Evolutionary conservation across 1,140 invertebrate species (phyloP), one percentile per base, ranked within the genome.

Genomic region (Reticulitermes speratus): DNA sequence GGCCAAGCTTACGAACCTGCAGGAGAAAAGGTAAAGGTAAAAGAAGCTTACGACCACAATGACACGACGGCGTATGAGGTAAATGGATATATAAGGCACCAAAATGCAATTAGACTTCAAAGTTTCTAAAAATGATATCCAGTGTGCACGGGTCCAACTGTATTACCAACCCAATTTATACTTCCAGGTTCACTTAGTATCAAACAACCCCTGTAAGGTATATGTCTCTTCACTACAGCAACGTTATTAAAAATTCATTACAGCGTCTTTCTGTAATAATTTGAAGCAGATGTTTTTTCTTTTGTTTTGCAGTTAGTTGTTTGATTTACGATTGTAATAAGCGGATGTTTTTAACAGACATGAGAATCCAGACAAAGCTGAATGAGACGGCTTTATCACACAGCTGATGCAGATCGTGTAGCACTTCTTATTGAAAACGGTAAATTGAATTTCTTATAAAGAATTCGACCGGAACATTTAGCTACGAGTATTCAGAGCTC

Each of bases 251-350:
- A 75, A n/a, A 75, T n/a, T 75, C 7, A 75, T n/a, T 30, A 75
- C n/a, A n/a, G 25, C n/a, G 9, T n/a, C 9, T 75, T 30, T 8
- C 65, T 30, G 8, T 8, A 65, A 16, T 65, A 65, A 65, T 65
- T 65, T 25, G 12, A 65, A 65, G 59, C 21, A 65, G 6, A 8
- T 65, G 59, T 23, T 65, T 16, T 59, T 16, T 75, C 11, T 55
- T 55, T 55, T 55, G 25, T 30, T 75, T 30, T 30, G n/a, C n/a
- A 30, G 65, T 75, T 6, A 12, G 0, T 6, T 75, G n/a, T 75
- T 75, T 75, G 65, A 75, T 75, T 75, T 75, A 75, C n/a, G n/a
- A 25, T 30, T 75, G 30, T 75, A 75, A 30, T 75, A 75, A 75
- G n/a, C 65, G 14, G 65, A 30, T 30, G 14, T 55, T 55, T 55